These are phyloP conservation scores for Morone saxatilis DNA, from an alignment of 2,113 vertebrate genomes.

Conservation along the genomic window DNA sequence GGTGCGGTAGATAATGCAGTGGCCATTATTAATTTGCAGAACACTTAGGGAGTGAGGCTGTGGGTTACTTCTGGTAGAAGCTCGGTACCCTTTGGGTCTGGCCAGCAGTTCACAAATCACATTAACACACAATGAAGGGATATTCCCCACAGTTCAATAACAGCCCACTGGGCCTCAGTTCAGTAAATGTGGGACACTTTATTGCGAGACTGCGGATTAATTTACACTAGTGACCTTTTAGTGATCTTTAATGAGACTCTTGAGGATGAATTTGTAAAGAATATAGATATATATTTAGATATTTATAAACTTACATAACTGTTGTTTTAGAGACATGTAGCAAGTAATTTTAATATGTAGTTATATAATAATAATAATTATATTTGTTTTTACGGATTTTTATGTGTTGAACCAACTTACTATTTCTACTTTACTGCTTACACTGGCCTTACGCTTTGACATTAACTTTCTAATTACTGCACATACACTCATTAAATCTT, in stretches of 20 bases:
- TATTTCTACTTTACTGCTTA: background rate
- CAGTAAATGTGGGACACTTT: background rate
- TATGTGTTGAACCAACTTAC: background rate
- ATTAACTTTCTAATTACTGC: background rate
- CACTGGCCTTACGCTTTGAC: background rate
- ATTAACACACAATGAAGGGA: conserved; percentile 40
- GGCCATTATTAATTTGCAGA: background rate
- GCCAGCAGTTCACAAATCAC: conserved; percentile 22
- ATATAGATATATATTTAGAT: background rate
- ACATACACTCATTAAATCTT: background rate
- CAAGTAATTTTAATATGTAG: background rate
- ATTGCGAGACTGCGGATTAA: background rate
- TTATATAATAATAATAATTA: background rate
- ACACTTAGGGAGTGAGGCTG: background rate
- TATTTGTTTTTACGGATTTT: background rate
- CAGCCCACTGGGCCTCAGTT: background rate
- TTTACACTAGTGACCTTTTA: background rate
- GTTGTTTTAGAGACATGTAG: background rate
- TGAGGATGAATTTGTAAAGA: background rate
- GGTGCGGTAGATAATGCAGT: background rate
- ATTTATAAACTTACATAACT: background rate
- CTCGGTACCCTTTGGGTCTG: conserved; percentile 6
- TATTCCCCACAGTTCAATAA: conserved; percentile 16
- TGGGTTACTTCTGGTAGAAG: conserved; percentile 1
- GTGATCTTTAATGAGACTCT: background rate